These are phyloP conservation scores for Oceanodroma tethys DNA, from an alignment of 2,113 vertebrate genomes.

Conservation along the genomic window DNA sequence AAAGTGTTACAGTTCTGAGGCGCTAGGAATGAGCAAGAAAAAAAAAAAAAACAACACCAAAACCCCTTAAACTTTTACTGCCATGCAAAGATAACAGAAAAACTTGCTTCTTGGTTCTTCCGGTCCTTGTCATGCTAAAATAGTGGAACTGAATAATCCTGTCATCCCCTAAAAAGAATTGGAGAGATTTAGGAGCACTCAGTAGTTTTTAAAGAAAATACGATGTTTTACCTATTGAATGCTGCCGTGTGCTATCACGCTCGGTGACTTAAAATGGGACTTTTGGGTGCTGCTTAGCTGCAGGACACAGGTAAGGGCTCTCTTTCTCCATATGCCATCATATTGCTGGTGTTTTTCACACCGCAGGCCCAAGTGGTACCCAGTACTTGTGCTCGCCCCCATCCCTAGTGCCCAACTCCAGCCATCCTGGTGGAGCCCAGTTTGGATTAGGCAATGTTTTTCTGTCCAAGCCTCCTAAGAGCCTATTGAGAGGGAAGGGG, in stretches of 20 bases:
- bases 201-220: neutral
- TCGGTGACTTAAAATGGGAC: neutral
- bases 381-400: accelerated
- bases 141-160: neutral
- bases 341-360: neutral
- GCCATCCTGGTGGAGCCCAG: neutral
- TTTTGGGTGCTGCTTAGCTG: neutral
- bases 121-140: neutral
- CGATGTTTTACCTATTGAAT: neutral
- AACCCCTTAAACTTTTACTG: neutral
- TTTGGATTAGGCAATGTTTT: neutral
- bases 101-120: neutral
- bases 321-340: neutral
- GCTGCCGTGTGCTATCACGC: neutral
- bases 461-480: neutral
- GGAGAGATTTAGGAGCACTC: neutral
- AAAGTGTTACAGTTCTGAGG: neutral
- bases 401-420: neutral
- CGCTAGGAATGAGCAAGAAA: neutral
- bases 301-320: neutral
- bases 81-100: neutral
- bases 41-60: neutral
- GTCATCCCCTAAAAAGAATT: neutral
- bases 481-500: neutral
- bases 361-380: neutral